phyloP scores from a whole-genome alignment of 2,113 vertebrate genomes.

The Calyptommatus sinebrachiatus region DNA sequence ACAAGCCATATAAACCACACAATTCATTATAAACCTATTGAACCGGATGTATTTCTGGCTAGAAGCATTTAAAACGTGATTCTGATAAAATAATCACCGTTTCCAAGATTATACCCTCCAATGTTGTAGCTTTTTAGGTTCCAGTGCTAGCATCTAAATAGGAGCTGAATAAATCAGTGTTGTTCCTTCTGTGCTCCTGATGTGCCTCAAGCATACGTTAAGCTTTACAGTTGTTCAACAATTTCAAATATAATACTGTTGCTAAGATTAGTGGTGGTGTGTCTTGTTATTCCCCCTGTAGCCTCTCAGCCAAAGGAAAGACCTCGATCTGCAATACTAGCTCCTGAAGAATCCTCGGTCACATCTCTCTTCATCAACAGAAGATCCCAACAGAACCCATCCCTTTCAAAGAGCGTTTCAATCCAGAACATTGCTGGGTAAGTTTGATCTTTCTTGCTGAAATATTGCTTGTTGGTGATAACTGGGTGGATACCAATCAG shows the following conservation, averaged over 20 bases:
- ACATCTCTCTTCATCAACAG: conserved; percentile 66
- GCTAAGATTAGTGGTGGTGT: background rate
- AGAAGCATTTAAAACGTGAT: background rate
- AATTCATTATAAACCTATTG: too few species aligned
- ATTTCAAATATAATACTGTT: background rate
- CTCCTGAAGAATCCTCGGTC: conserved; percentile 77
- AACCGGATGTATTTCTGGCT: background rate
- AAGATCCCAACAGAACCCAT: conserved; percentile 77
- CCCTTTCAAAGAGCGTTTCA: conserved; percentile 93
- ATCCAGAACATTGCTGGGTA: conserved; percentile 98
- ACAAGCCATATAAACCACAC: too few species aligned
- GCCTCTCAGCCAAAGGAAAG: conserved; percentile 86
- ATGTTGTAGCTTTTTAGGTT: background rate
- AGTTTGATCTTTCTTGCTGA: conserved; percentile 35
- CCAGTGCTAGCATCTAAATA: background rate
- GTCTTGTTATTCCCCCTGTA: conserved; percentile 41
- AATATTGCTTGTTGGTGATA: fast-evolving
- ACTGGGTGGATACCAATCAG: background rate
- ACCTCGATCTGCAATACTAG: conserved; percentile 89
- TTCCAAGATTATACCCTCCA: too few species aligned
- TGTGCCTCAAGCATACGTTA: too few species aligned
- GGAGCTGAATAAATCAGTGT: background rate
- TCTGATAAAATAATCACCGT: background rate
- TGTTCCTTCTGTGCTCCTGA: background rate
- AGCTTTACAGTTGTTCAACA: background rate